Base-by-base conservation (phyloP, 2,888 invertebrate species). In the Aphrophora alni region DNA sequence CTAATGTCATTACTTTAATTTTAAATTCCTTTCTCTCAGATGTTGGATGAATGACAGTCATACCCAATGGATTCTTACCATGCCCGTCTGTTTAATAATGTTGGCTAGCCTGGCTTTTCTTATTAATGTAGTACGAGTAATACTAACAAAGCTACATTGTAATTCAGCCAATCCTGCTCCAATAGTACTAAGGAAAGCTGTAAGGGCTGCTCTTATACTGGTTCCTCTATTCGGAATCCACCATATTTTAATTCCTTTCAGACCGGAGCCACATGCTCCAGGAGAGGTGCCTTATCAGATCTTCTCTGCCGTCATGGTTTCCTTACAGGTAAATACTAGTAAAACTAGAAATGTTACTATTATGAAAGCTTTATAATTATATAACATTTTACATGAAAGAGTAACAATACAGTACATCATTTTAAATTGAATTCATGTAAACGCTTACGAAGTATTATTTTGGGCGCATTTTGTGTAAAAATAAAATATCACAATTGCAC, bases 141-240 rank as follows among this genome's bases (percentile, higher is more conserved):
- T 97, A 83, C 91, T 96, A 86, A 92, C 94, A 75, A 97, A 97
- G 88, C 89, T 97, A 85, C 92, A 94, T 86, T 92, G 92, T 0
- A 90, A 90, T 51, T 92, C 92, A 5, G 90, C 91, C 10, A 92
- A 92, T 83, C 91, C 91, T 0, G 90, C 91, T 0, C 91, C 92
- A 3, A 83, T 86, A 17, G 83, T 85, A 85, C 85, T 79, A 86
- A 94, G 96, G 84, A 95, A 94, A 77, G 88, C 88, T 14, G 89
- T 90, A 86, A 93, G 95, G 85, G 98, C 97, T 77, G 97, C 97
- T 0, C 90, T 97, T 86, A 92, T 98, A 85, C 90, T 98, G 87
- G 96, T 98, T 81, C 98, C 98, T 33, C 91, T 98, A 85, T 91
- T 98, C 83, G 98, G 98, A 4, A 91, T 98, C 77, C 97, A 98